Evolutionary conservation across 2,113 vertebrate genomes (phyloP).

Genomic region (Rhinopomastus cyanomelas): DNA sequence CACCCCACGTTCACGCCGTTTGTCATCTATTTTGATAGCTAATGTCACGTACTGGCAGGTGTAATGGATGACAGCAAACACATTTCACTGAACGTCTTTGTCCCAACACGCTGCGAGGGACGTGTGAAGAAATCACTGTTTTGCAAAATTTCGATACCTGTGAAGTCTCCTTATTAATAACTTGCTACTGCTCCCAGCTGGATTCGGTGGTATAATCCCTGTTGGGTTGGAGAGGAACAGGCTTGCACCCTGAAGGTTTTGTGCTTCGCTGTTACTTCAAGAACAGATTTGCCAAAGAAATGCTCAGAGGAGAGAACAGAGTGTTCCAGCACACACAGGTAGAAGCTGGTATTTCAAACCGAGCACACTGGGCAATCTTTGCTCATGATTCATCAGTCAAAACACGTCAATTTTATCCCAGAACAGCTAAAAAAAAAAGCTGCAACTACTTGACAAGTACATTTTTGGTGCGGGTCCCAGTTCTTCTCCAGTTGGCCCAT

Average conservation of each 20-base stretch:
- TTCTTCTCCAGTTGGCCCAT: slow-evolving; percentile 68
- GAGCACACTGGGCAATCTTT: slow-evolving; percentile 69
- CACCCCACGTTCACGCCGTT: slow-evolving; percentile 15
- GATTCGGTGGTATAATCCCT: slow-evolving; percentile 22
- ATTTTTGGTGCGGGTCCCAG: slow-evolving; percentile 67
- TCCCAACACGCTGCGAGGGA: slow-evolving; percentile 56
- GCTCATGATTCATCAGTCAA: slow-evolving; percentile 71
- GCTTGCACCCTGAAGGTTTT: slow-evolving; percentile 61
- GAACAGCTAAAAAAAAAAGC: slow-evolving; percentile 68
- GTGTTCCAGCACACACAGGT: slow-evolving; percentile 70
- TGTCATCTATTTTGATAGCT: slow-evolving; percentile 51
- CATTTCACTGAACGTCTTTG: slow-evolving; percentile 38
- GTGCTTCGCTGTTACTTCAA: slow-evolving; percentile 64
- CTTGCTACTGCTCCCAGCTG: slow-evolving; percentile 54
- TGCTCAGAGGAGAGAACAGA: slow-evolving; percentile 65
- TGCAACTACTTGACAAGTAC: slow-evolving; percentile 69
- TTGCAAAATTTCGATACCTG: slow-evolving; percentile 46
- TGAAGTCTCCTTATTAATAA: slow-evolving; percentile 52
- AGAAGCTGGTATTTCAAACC: slow-evolving; percentile 68
- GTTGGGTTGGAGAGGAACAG: slow-evolving; percentile 36
- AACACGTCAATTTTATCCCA: slow-evolving; percentile 69
- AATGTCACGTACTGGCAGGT: slow-evolving; percentile 32
- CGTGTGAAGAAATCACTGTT: slow-evolving; percentile 44
- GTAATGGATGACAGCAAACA: slow-evolving; percentile 53
- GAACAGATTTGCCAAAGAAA: slow-evolving; percentile 68